Conservation (phyloP, 53 echinoderm and acorn worm species). For the Echinarachnius parma region DNA sequence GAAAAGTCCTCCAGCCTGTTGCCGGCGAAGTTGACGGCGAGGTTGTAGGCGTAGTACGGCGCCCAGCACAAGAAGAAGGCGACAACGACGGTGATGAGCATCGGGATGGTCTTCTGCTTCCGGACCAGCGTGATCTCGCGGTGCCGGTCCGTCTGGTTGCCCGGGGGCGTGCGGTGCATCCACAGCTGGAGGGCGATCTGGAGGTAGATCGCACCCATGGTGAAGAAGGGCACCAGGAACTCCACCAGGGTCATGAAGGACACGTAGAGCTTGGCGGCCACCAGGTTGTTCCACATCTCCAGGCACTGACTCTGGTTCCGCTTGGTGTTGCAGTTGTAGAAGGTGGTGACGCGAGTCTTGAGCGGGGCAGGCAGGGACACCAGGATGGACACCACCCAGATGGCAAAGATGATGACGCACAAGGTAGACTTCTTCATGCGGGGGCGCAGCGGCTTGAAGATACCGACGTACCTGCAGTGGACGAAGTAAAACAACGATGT, state of each 20-base stretch:
- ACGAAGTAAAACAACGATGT: constrained; percentile 8
- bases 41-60: constrained; percentile 80
- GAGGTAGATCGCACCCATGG: constrained; percentile 85
- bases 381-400: constrained; percentile 80
- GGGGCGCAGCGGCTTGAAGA: constrained; percentile 91
- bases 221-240: constrained; percentile 78
- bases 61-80: constrained; percentile 95
- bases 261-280: constrained; percentile 59
- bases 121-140: constrained; percentile 82
- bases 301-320: constrained; percentile 44
- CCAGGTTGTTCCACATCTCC: constrained; percentile 69
- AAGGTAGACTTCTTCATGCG: constrained; percentile 81
- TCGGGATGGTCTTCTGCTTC: constrained; percentile 93
- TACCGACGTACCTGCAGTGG: constrained; percentile 73
- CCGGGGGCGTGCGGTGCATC: constrained; percentile 86
- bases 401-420: constrained; percentile 56
- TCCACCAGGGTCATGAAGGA: constrained; percentile 72
- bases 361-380: constrained; percentile 78
- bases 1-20: constrained; percentile 25
- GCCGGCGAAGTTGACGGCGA: constrained; percentile 54
- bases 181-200: constrained; percentile 86
- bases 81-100: constrained; percentile 90
- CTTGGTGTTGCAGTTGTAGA: constrained; percentile 34
- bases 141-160: constrained; percentile 84
- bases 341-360: constrained; percentile 10